Evolutionary conservation across 2,888 invertebrate species (phyloP), one percentile per base, ranked within the genome.

Genomic region (Hemaris fuciformis): DNA sequence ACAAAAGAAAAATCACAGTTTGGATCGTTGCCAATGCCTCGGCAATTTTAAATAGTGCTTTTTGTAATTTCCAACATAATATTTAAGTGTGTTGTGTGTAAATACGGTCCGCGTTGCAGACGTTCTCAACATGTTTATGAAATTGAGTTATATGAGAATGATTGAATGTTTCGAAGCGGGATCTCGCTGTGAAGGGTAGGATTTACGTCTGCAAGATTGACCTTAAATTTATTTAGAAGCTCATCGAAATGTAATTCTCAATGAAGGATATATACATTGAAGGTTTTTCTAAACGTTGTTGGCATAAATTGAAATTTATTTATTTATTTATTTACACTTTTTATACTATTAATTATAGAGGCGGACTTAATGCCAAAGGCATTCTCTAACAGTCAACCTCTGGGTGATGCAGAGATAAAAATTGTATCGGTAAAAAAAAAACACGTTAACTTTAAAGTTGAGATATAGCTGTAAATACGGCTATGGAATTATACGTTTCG

Each of bases 31-130:
- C 48, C 48, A 53, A 53, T 53, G 23, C 27, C 15, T 53, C 48
- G 48, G 48, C 48, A 53, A 53, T 53, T 53, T 53, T 53, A 53
- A 53, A 53, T 53, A 53, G 15, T 53, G 27, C 18, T 53, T 43
- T 43, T 53, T 53, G 25, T 23, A 48, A 48, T 48, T 25, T 48
- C 48, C 10, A 23, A 23, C 25, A 48, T 53, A 27, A 31, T 25
- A 53, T 27, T 53, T 53, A 25, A 23, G 23, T n/a, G 48, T 46
- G 43, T 46, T 46, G n/a, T 48, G 48, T 25, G 23, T 48, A 23
- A 48, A 48, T 46, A 43, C 20, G 6, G 10, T 3, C 20, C 20
- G 20, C 18, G 18, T 43, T 20, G 20, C 43, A 18, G 43, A 18
- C 18, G 4, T 18, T 18, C 20, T 8, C 10, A 43, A 20, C 43